These are phyloP conservation scores for Candidula unifasciata DNA, from an alignment of 2,888 invertebrate species.

Conservation along the genomic window DNA sequence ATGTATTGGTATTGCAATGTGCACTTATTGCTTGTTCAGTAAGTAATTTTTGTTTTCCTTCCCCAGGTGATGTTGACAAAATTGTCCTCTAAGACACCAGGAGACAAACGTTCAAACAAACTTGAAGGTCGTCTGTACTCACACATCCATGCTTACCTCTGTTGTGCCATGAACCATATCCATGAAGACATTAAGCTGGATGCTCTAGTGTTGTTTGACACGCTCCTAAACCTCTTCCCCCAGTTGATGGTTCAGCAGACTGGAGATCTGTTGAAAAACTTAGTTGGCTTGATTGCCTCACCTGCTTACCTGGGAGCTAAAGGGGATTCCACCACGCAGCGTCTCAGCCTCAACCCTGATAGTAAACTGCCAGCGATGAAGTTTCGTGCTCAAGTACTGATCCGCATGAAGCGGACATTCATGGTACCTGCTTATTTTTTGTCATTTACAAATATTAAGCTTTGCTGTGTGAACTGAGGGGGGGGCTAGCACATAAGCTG, in stretches of 20 bases:
- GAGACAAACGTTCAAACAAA: neutral
- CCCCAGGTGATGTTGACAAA: slow-evolving; percentile 40
- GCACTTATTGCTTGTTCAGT: no score
- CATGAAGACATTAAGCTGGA: slow-evolving; percentile 89
- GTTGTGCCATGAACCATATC: slow-evolving; percentile 94
- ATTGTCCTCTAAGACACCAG: slow-evolving; percentile 17
- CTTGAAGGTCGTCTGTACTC: slow-evolving; percentile 82
- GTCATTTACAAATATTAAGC: neutral
- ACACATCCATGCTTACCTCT: slow-evolving; percentile 87
- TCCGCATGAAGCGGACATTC: slow-evolving; percentile 41
- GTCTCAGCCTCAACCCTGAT: slow-evolving; percentile 84
- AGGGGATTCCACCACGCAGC: slow-evolving; percentile 80
- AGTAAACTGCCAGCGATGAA: slow-evolving; percentile 86
- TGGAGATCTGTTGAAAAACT: slow-evolving; percentile 47
- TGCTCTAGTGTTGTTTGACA: slow-evolving; percentile 87
- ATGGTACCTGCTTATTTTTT: slow-evolving; percentile 20
- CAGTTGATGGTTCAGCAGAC: slow-evolving; percentile 81
- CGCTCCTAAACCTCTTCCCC: slow-evolving; percentile 85
- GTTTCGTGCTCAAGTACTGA: slow-evolving; percentile 88
- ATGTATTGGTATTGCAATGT: no score
- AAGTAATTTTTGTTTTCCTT: neutral
- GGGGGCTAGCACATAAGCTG: no score
- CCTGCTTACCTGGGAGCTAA: slow-evolving; percentile 41
- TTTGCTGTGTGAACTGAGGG: neutral
- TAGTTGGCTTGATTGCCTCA: slow-evolving; percentile 41